Conservation (phyloP, 2,797 vertebrate species). For the Tauraco hartlaubi region DNA sequence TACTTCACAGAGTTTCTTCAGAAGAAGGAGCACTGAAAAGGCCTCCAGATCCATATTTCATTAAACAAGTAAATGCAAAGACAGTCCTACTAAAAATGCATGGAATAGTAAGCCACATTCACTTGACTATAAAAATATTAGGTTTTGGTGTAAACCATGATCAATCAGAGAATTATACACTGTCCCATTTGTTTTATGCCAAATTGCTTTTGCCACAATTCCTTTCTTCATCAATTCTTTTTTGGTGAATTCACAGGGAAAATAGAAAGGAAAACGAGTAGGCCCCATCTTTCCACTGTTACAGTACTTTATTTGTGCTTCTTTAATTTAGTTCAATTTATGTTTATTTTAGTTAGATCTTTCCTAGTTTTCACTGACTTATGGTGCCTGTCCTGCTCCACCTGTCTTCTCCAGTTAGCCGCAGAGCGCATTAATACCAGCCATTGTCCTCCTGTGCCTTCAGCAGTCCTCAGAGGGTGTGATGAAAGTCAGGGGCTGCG, state of each 20-base stretch:
- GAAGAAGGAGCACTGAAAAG: not conserved
- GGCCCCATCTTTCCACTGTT: not conserved
- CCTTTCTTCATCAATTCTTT: not conserved
- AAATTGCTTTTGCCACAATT: not conserved
- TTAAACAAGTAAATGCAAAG: not conserved
- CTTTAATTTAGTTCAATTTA: not conserved
- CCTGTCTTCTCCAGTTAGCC: not conserved
- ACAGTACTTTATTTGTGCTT: not conserved
- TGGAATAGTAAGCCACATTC: not conserved
- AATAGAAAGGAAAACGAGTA: not conserved
- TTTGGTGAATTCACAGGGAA: not conserved
- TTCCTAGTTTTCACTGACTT: not conserved
- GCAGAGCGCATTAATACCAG: not conserved
- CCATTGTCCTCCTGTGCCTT: not conserved
- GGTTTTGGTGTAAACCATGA: not conserved
- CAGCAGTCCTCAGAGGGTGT: not conserved
- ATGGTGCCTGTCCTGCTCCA: not conserved
- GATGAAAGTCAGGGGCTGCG: not conserved
- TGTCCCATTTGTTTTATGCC: not conserved
- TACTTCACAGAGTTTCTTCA: not conserved
- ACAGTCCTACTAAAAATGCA: not conserved
- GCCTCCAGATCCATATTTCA: not conserved
- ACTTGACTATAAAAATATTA: not conserved
- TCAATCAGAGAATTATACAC: not conserved
- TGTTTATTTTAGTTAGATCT: constrained; percentile 3